Evolutionary conservation across 2,888 invertebrate species (phyloP).

Genomic region (Vesta saturnalis): DNA sequence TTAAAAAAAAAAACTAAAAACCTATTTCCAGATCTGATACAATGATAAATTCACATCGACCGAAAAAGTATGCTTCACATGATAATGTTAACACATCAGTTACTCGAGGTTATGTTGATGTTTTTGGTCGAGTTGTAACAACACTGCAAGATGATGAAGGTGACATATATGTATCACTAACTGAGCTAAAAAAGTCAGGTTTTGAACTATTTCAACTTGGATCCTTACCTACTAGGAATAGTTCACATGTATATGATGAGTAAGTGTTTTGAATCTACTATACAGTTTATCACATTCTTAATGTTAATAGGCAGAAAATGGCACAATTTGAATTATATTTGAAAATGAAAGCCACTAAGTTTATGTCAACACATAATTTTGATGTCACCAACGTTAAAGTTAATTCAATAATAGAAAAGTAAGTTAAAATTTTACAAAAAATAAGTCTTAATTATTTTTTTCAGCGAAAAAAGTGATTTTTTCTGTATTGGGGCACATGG

Average conservation of each 20-base stretch:
- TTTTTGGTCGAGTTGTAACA: constrained; percentile 45
- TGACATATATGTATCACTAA: constrained; percentile 45
- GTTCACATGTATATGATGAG: constrained; percentile 41
- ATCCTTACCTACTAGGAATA: constrained; percentile 36
- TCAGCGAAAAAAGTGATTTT: constrained; percentile 5
- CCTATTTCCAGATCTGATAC: too few relatives aligned
- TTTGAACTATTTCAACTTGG: constrained; percentile 47
- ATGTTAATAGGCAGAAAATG: constrained; percentile 36
- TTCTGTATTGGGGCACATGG: not conserved
- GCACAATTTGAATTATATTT: constrained; percentile 42
- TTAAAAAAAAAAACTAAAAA: too few relatives aligned
- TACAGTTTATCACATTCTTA: too few relatives aligned
- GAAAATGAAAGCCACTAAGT: constrained; percentile 43
- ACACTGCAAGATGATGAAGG: constrained; percentile 43
- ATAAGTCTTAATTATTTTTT: too few relatives aligned
- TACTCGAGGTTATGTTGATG: constrained; percentile 35
- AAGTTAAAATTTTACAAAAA: too few relatives aligned
- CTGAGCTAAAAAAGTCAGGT: constrained; percentile 47
- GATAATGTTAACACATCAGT: not conserved
- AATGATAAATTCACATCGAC: too few relatives aligned
- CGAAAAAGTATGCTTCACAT: too few relatives aligned
- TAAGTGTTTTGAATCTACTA: too few relatives aligned
- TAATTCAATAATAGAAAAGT: constrained; percentile 20
- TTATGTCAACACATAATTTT: constrained; percentile 32
- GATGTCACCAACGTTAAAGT: constrained; percentile 4